These are phyloP conservation scores for Camponotus fellah DNA, from an alignment of 2,888 invertebrate genomes.

Conservation along the genomic window DNA sequence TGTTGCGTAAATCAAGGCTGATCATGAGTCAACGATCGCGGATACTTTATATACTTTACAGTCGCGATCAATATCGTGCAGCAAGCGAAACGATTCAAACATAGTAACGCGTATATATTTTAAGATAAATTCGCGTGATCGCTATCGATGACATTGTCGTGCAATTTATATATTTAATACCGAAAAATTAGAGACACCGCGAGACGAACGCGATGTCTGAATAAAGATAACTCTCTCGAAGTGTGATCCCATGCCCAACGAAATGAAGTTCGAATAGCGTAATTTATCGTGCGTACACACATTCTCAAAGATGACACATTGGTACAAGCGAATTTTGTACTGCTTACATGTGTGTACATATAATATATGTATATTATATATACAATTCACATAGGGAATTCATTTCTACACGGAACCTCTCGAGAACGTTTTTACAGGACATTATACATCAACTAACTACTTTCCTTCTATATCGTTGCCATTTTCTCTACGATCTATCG, in stretches of 20 bases:
- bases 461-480: conserved; percentile 34
- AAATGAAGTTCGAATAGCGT: conserved; percentile 64
- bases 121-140: not conserved
- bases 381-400: conserved; percentile 33
- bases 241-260: conserved; percentile 67
- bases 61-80: not conserved
- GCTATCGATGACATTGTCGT: conserved; percentile 16
- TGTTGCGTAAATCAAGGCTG: not conserved
- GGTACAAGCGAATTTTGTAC: conserved; percentile 38
- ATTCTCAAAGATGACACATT: not conserved
- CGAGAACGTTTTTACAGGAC: not conserved
- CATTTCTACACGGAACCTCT: conserved; percentile 1
- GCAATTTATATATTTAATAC: conserved; percentile 54
- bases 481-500: conserved; percentile 11
- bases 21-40: not conserved
- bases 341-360: not conserved
- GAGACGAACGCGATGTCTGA: conserved; percentile 68
- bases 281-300: conserved; percentile 42
- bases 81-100: not conserved
- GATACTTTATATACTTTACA: not conserved
- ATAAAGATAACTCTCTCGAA: conserved; percentile 64
- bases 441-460: conserved; percentile 27
- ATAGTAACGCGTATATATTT: not conserved
- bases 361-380: conserved; percentile 4
- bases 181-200: conserved; percentile 71